A percentile compares a stretch with the other conserved stretches of the same genome.
Conservation (phyloP, 2,888 invertebrate genomes). For the Crocallis elinguaria region DNA sequence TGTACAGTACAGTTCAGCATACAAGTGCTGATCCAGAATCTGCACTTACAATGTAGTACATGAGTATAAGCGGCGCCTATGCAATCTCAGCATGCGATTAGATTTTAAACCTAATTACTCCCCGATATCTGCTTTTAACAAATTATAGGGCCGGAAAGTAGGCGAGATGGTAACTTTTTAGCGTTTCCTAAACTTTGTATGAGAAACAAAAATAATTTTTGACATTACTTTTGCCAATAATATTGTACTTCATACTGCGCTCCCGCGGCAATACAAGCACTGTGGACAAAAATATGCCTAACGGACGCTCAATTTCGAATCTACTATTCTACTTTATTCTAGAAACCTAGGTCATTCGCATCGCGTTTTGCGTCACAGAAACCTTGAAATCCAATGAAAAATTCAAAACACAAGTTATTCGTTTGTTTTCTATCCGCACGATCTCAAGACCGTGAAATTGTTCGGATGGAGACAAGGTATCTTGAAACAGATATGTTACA, state of each 20-base stretch:
- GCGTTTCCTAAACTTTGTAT: too few relatives aligned
- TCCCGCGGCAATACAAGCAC: too few relatives aligned
- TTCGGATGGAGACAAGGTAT: background rate
- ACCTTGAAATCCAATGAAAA: constrained; percentile 16
- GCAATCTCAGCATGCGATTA: constrained; percentile 27
- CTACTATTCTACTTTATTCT: constrained; percentile 7
- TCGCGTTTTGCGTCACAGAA: constrained; percentile 9
- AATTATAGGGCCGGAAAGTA: constrained; percentile 7
- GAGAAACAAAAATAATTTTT: too few relatives aligned
- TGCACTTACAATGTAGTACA: constrained; percentile 13
- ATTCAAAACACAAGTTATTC: constrained; percentile 4
- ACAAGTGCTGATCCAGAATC: background rate
- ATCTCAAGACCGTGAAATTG: constrained; percentile 19
- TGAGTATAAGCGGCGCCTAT: constrained; percentile 8
- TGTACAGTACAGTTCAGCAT: background rate
- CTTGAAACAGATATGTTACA: constrained; percentile 12
- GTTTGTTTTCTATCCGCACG: constrained; percentile 7
- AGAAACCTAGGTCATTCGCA: constrained; percentile 9
- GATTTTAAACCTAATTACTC: constrained; percentile 36
- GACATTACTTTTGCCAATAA: too few relatives aligned
- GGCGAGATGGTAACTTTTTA: background rate
- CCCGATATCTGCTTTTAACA: constrained; percentile 24
- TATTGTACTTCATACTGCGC: too few relatives aligned
- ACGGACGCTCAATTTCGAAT: constrained; percentile 13
- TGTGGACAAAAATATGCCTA: too few relatives aligned